A percentile compares a stretch with the other conserved stretches of the same genome.
Conservation (phyloP, 2,888 invertebrate species). For the Noctua pronuba region DNA sequence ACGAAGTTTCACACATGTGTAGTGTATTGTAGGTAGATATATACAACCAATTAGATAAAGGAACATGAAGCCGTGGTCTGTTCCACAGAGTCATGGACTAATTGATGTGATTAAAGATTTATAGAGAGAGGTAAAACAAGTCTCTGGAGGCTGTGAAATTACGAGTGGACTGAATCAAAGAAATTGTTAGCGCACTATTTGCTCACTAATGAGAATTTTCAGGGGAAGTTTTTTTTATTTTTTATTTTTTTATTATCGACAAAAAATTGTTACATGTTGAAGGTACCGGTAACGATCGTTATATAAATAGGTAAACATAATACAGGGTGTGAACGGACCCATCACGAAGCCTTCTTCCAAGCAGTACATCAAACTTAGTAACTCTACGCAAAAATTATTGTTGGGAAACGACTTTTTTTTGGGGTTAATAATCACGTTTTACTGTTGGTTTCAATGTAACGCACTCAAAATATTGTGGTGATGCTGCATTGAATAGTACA, state of each 20-base stretch:
- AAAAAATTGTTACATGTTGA: background rate
- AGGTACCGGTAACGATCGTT: background rate
- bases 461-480: too few relatives aligned
- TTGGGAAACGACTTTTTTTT: too few relatives aligned
- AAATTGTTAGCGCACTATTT: conserved; percentile 22
- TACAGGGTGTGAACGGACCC: too few relatives aligned
- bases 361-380: too few relatives aligned
- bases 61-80: conserved; percentile 11
- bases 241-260: background rate
- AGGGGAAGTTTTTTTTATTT: background rate
- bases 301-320: background rate
- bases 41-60: too few relatives aligned
- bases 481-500: too few relatives aligned
- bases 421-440: too few relatives aligned
- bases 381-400: too few relatives aligned
- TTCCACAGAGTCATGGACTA: conserved; percentile 20
- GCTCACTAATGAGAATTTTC: background rate
- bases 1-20: background rate
- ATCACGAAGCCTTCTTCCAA: too few relatives aligned
- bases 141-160: conserved; percentile 32
- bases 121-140: conserved; percentile 23
- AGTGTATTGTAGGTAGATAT: too few relatives aligned
- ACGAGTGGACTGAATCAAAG: conserved; percentile 19
- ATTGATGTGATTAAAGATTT: conserved; percentile 59
- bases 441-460: too few relatives aligned